phyloP scores from a whole-genome alignment of 2,113 vertebrate genomes.

The Macrotus californicus region DNA sequence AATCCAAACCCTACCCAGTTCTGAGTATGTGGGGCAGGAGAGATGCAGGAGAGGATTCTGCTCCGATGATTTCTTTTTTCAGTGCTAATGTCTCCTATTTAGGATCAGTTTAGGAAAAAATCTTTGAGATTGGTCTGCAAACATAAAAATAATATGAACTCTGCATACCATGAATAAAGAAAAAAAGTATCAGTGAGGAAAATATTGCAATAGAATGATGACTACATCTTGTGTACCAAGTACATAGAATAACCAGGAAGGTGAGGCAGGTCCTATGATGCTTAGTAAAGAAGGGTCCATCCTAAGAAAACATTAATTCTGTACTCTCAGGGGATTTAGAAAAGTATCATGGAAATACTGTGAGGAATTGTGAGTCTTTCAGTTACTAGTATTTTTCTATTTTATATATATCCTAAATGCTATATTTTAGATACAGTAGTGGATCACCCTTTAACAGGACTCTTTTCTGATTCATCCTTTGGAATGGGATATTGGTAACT shows the following conservation, averaged over 20 bases:
- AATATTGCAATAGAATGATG: not conserved
- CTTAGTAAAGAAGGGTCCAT: rapidly evolving
- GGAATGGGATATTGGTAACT: rapidly evolving
- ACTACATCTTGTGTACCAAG: not conserved
- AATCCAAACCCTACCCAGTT: rapidly evolving
- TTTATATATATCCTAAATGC: not conserved
- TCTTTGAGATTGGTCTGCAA: not conserved
- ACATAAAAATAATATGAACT: not conserved
- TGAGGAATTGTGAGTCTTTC: rapidly evolving
- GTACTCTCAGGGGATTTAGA: rapidly evolving
- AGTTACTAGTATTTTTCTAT: not conserved
- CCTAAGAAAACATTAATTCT: not conserved
- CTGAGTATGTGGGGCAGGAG: rapidly evolving
- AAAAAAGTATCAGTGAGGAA: not conserved
- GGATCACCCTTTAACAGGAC: rapidly evolving
- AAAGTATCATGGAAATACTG: not conserved
- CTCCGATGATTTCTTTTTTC: not conserved
- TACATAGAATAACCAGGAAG: not conserved
- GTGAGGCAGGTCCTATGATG: rapidly evolving
- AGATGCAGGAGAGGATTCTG: rapidly evolving
- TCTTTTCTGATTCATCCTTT: not conserved
- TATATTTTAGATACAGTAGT: rapidly evolving
- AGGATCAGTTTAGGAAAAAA: not conserved
- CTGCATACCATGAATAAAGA: no score
- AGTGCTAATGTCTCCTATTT: rapidly evolving